Evolutionary conservation across 35 echinoderm and acorn worm species (phyloP).

Genomic region (Heliocidaris tuberculata): DNA sequence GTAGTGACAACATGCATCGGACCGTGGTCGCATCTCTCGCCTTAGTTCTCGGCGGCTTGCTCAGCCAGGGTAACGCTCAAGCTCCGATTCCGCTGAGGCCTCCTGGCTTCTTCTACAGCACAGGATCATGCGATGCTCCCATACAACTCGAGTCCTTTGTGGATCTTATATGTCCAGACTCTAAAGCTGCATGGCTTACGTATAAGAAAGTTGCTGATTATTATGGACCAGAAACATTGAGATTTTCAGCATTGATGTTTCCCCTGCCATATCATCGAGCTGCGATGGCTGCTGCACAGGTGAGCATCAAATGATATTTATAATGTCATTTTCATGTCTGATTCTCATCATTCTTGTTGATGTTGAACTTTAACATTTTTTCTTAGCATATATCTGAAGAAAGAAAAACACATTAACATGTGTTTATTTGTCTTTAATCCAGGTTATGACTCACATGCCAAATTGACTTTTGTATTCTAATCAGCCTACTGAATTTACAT

Average conservation of each 20-base stretch:
- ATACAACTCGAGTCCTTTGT: slow-evolving; percentile 38
- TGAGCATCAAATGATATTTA: too few relatives aligned
- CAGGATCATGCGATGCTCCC: not conserved
- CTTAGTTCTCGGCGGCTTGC: not conserved
- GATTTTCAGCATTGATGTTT: slow-evolving; percentile 50
- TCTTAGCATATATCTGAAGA: too few relatives aligned
- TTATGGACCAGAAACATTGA: slow-evolving; percentile 43
- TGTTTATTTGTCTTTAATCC: too few relatives aligned
- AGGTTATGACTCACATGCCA: too few relatives aligned
- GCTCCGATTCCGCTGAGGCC: slow-evolving; percentile 42
- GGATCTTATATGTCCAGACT: slow-evolving; percentile 43
- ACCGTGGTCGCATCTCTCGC: slow-evolving; percentile 1
- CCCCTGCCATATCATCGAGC: slow-evolving; percentile 53
- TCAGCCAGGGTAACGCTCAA: slow-evolving; percentile 7
- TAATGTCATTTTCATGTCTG: too few relatives aligned
- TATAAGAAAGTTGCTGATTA: slow-evolving; percentile 40
- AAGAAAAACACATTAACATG: too few relatives aligned
- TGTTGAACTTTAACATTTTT: too few relatives aligned
- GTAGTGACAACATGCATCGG: slow-evolving; percentile 36
- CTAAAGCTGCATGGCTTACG: slow-evolving; percentile 13
- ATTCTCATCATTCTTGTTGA: too few relatives aligned
- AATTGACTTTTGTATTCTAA: too few relatives aligned
- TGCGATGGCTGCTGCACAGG: slow-evolving; percentile 29
- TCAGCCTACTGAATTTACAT: too few relatives aligned
- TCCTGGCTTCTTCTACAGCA: slow-evolving; percentile 43